Evolutionary conservation across 2,888 invertebrate genomes (phyloP), one percentile per base, ranked within the genome.

Genomic region (Xylota segnis): DNA sequence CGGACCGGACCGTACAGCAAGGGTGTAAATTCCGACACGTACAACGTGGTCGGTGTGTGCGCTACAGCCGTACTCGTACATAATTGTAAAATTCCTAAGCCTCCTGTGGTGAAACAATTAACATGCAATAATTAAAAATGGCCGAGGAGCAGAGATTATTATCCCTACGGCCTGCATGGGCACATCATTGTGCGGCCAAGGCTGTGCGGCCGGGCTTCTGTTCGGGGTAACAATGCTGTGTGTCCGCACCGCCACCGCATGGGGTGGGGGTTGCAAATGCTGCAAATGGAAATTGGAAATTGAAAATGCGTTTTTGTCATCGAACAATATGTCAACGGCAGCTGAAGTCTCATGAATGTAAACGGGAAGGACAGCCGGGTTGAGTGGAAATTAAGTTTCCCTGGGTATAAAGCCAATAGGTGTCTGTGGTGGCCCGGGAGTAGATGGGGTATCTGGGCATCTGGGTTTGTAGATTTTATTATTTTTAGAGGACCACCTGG

Each of bases 61-160:
- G n/a, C 10, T 23, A 5, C 18, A 58, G 16, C 40, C 59, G 52
- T 43, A 45, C 50, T 65, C 45, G 84, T 27, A 65, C 70, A 65
- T 75, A 52, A 75, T 79, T 84, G 75, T 79, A 37, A 79, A 84
- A 65, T 66, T 58, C 52, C 70, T 65, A 79, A 66, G 45, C 74
- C 70, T 61, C 86, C 81, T 77, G 86, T 10, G 72, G 86, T 58
- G 81, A 72, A 77, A 77, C 76, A 81, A 86, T 84, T 84, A 79
- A 81, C 79, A 65, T 54, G 72, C 23, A 81, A 66, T 86, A 86
- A 86, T 86, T 86, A 77, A 86, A 86, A 81, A 81, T 76, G 61
- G 43, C 50, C 71, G 59, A 68, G 54, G 61, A 71, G 52, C 66
- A 52, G 61, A 65, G 81, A 71, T 84, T 81, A 81, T 81, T 71